phyloP scores from a whole-genome alignment of 2,797 vertebrate species.

The Eutrigla gurnardus region DNA sequence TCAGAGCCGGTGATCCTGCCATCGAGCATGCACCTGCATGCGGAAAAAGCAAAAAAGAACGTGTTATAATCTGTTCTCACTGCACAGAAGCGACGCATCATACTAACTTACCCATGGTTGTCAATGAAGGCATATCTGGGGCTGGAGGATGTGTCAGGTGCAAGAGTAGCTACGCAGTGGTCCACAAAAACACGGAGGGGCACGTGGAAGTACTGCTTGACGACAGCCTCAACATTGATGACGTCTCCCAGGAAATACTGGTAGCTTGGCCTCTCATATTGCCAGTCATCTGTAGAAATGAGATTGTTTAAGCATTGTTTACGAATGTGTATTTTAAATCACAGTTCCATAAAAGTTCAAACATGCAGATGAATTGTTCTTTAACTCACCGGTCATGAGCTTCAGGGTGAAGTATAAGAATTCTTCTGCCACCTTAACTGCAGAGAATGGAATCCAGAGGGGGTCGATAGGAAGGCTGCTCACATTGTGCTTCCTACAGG shows the following conservation, averaged over 20 bases:
- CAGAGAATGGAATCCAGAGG: constrained; percentile 74
- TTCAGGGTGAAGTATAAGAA: constrained; percentile 78
- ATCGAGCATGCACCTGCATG: constrained; percentile 78
- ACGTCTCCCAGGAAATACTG: constrained; percentile 69
- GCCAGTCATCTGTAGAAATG: constrained; percentile 73
- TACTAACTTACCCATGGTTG: constrained; percentile 68
- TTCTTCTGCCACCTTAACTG: constrained; percentile 69
- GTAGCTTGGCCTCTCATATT: constrained; percentile 61
- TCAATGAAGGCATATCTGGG: constrained; percentile 78
- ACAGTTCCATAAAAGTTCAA: neutral
- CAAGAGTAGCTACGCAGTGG: constrained; percentile 68
- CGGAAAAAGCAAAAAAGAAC: neutral
- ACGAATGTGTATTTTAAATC: neutral
- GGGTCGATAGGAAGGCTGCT: constrained; percentile 78
- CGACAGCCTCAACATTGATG: constrained; percentile 71
- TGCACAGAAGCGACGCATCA: neutral
- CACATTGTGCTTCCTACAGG: constrained; percentile 77
- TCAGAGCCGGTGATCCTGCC: constrained; percentile 62
- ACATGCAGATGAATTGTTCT: neutral
- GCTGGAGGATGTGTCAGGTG: constrained; percentile 28
- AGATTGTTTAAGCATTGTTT: neutral
- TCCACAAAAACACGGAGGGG: constrained; percentile 78
- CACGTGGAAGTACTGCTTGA: constrained; percentile 73
- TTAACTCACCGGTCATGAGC: constrained; percentile 78
- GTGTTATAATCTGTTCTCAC: neutral